Base-by-base conservation (phyloP, 2,888 invertebrate genomes). In the Andrena bicolor region DNA sequence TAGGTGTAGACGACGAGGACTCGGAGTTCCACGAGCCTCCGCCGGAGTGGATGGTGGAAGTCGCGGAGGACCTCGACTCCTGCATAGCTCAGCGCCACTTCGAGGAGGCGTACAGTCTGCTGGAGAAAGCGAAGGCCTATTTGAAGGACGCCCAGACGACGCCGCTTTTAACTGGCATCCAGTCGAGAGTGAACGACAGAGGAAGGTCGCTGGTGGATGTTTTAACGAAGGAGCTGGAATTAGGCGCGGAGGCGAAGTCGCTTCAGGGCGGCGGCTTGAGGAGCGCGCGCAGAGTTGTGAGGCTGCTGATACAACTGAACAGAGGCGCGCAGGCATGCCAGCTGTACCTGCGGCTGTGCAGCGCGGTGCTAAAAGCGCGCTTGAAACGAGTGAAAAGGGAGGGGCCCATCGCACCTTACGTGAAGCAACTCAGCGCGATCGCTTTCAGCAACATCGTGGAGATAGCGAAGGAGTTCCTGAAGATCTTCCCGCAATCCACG, bases 21-120 rank as follows among this genome's bases (percentile, higher is more conserved):
- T 85, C 85, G 0, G 90, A 92, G 28, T 88, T 86, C 20, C 74
- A 89, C 20, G 91, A 93, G 48, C 89, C 91, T 1, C 94, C 94
- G 58, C 98, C 98, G 0, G 98, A 98, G 91, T 99, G 99, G 99
- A 94, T 99, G 73, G 94, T 96, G 76, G 98, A 99, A 94, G 96
- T 98, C 3, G 97, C 98, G 0, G 99, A 99, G 93, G 99, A 99
- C 94, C 95, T 99, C 73, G 99, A 99, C 95, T 98, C 99, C 16
- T 96, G 97, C 89, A 97, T 99, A 86, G 99, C 99, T 0, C 98
- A 99, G 94, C 96, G 99, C 89, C 98, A 99, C 94, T 99, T 99
- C 92, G 98, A 99, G 93, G 98, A 98, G 91, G 98, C 99, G 0
- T 97, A 98, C 85, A 96, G 96, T 84, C 94, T 98, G 16, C 96